Evolutionary conservation across 2,113 vertebrate genomes (phyloP).

Genomic region (Eptesicus fuscus): DNA sequence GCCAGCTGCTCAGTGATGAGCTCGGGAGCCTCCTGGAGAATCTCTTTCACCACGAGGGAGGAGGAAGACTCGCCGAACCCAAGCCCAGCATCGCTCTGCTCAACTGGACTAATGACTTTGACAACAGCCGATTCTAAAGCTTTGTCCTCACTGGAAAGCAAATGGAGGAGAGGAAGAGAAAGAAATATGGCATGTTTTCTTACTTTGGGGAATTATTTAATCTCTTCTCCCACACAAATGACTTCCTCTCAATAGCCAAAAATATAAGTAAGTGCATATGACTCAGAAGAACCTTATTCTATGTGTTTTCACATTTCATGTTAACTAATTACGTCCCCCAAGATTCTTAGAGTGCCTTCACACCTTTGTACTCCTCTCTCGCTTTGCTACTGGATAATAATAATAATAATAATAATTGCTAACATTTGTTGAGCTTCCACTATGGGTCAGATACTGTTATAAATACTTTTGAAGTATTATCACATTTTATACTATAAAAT

Average conservation of each 20-base stretch:
- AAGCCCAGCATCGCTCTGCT: constrained; percentile 80
- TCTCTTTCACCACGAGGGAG: constrained; percentile 89
- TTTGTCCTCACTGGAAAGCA: constrained; percentile 85
- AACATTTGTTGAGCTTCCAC: background rate
- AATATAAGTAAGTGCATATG: background rate
- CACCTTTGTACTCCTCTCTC: background rate
- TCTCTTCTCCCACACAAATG: background rate
- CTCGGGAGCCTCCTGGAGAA: constrained; percentile 93
- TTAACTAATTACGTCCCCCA: background rate
- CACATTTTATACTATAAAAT: background rate
- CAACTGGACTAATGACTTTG: constrained; percentile 89
- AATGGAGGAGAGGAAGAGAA: constrained; percentile 37
- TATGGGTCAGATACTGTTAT: background rate
- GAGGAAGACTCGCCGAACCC: constrained; percentile 81
- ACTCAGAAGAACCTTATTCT: background rate
- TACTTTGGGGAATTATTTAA: background rate
- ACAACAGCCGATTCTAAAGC: constrained; percentile 89
- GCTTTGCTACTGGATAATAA: background rate
- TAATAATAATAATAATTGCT: background rate
- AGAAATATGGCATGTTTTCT: background rate
- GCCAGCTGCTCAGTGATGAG: constrained; percentile 90
- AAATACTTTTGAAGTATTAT: background rate
- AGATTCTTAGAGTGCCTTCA: background rate
- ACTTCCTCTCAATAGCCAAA: background rate
- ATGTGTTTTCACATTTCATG: background rate